Evolutionary conservation across 2,888 invertebrate species (phyloP), one percentile per base, ranked within the genome.

Genomic region (Tyria jacobaeae): DNA sequence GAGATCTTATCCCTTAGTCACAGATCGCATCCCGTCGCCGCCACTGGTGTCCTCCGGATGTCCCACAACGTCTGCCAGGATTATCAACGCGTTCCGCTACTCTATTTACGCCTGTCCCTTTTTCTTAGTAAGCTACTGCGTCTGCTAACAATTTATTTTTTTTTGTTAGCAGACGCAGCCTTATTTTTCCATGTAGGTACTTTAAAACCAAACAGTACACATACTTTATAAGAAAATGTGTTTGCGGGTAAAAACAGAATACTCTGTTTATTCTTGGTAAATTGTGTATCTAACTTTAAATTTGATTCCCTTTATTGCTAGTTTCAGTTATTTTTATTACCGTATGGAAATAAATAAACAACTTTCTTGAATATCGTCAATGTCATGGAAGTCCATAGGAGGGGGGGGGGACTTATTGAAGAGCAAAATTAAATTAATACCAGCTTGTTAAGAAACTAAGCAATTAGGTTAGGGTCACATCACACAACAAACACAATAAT

Each of bases 61-160:
- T 86, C 83, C 84, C 81, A 79, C 78, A 78, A 86, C 83, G 86
- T 86, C 89, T 88, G 88, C 85, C 86, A 83, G 87, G 86, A 90
- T 89, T 89, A 89, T 88, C 86, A 87, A 87, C 89, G 84, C 85
- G 82, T 84, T 79, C 78, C 77, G 81, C 78, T 76, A 73, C 73
- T 62, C 78, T 78, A 76, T 85, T 76, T 81, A 71, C 71, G 76
- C 52, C 80, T 87, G 87, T 89, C 81, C 81, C 81, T 80, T 72
- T 85, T 86, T 82, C 76, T 81, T 84, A 82, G 84, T 79, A 74
- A 79, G 70, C 72, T n/a, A n/a, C n/a, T 79, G 75, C 75, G 74
- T 80, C 71, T 64, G 62, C 62, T 35, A 68, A 71, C 72, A 73
- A 71, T 71, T 60, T n/a, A n/a, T n/a, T n/a, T n/a, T n/a, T n/a